These are phyloP conservation scores for Sericinus montela DNA, from an alignment of 2,888 invertebrate species.

Conservation along the genomic window DNA sequence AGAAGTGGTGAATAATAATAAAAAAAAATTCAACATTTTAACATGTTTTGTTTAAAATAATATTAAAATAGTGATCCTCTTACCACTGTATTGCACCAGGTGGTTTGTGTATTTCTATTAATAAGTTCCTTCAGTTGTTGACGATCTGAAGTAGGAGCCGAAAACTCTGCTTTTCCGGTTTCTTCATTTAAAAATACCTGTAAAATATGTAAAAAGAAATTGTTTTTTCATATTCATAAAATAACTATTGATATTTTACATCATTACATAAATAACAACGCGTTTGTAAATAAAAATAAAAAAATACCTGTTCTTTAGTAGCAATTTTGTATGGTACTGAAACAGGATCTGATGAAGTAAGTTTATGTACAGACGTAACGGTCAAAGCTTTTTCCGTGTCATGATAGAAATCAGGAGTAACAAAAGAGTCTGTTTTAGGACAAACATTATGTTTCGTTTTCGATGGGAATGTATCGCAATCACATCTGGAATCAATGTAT, in stretches of 20 bases:
- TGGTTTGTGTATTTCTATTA: constrained; percentile 46
- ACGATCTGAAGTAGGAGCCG: not conserved
- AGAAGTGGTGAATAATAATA: too few species aligned
- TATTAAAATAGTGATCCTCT: not conserved
- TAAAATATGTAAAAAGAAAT: not conserved
- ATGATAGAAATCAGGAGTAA: too few species aligned
- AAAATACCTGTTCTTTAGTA: not conserved
- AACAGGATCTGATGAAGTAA: not conserved
- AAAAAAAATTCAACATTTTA: too few species aligned
- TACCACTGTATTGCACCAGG: constrained; percentile 52
- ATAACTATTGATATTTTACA: too few species aligned
- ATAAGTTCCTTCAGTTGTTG: constrained; percentile 1
- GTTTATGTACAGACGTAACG: constrained; percentile 5
- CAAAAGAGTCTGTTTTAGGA: too few species aligned
- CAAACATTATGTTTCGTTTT: too few species aligned
- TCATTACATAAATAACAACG: too few species aligned
- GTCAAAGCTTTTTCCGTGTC: not conserved
- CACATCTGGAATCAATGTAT: constrained; percentile 1
- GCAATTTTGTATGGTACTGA: not conserved
- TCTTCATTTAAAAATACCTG: not conserved
- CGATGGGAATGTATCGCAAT: not conserved
- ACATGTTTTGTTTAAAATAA: not conserved
- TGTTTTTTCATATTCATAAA: too few species aligned
- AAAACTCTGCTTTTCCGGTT: not conserved
- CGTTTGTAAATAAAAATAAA: too few species aligned